A percentile compares a stretch with the other conserved stretches of the same genome.
phyloP scores from a whole-genome alignment of 2,113 vertebrate species.

The Antennarius striatus region DNA sequence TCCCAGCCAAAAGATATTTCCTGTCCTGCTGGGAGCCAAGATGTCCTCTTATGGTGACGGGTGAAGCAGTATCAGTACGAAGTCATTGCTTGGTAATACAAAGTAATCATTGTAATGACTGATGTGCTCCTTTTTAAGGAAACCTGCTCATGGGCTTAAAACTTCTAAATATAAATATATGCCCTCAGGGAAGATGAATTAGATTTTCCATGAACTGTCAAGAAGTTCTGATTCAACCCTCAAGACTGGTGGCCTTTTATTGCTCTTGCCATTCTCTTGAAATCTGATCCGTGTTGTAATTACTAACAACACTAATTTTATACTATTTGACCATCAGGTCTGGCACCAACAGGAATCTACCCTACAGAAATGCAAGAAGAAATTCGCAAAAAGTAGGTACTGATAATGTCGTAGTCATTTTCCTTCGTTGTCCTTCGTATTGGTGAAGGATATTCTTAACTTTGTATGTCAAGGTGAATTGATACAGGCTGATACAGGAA shows the following conservation, averaged over 20 bases:
- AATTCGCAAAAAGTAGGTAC: constrained; percentile 84
- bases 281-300: background rate
- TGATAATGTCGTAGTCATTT: background rate
- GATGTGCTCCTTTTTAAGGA: background rate
- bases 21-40: background rate
- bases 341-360: constrained; percentile 53
- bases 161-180: background rate
- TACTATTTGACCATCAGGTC: constrained; percentile 52
- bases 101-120: too few species aligned
- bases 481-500: background rate
- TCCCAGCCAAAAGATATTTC: background rate
- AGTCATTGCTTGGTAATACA: background rate
- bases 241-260: background rate
- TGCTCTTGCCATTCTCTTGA: background rate
- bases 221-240: too few species aligned
- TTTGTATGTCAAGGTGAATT: background rate
- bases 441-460: background rate
- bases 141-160: background rate
- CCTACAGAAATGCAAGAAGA: constrained; percentile 79
- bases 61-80: background rate
- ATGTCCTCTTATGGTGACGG: background rate
- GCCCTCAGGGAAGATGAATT: background rate
- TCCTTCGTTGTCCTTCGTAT: background rate
- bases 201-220: background rate
- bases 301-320: constrained; percentile 9